Evolutionary conservation across 2,797 vertebrate genomes (phyloP).

Genomic region (Paratrypauchen microcephalus): DNA sequence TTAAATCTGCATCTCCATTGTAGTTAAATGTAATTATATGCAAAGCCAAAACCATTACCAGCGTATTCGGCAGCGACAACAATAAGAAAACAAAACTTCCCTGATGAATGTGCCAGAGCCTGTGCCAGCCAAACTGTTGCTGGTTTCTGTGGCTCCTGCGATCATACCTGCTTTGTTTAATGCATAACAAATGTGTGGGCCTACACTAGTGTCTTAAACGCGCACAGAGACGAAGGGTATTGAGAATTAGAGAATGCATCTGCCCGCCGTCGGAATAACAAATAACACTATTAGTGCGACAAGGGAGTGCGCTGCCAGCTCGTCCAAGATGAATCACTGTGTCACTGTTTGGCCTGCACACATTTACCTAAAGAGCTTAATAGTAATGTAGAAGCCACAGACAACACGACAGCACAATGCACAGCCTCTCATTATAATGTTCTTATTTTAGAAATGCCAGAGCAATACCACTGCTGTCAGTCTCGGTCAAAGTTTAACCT

Average conservation of each 20-base stretch:
- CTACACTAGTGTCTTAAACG: conserved; percentile 29
- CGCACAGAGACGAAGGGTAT: conserved; percentile 43
- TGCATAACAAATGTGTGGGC: conserved; percentile 1
- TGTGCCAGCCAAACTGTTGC: conserved; percentile 2
- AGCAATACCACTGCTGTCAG: not conserved
- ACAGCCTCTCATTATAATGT: not conserved
- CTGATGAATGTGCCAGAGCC: conserved; percentile 1
- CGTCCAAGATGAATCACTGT: conserved; percentile 60
- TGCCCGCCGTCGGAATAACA: conserved; percentile 63
- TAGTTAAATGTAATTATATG: conserved; percentile 4
- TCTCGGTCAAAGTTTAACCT: not conserved
- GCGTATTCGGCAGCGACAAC: not conserved
- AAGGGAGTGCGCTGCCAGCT: conserved; percentile 53
- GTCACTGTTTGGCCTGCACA: conserved; percentile 18
- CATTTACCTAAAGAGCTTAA: conserved; percentile 18
- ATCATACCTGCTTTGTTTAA: conserved; percentile 13
- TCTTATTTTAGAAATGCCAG: not conserved
- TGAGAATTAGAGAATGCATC: conserved; percentile 63
- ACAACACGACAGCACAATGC: conserved; percentile 4
- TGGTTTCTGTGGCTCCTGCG: not conserved
- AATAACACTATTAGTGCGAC: conserved; percentile 65
- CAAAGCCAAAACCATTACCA: not conserved
- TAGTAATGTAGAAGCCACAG: conserved; percentile 11
- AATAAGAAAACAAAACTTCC: conserved; percentile 6
- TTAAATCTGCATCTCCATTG: not conserved